These are phyloP conservation scores for Agrochola lota DNA, from an alignment of 2,888 invertebrate species.

Conservation along the genomic window DNA sequence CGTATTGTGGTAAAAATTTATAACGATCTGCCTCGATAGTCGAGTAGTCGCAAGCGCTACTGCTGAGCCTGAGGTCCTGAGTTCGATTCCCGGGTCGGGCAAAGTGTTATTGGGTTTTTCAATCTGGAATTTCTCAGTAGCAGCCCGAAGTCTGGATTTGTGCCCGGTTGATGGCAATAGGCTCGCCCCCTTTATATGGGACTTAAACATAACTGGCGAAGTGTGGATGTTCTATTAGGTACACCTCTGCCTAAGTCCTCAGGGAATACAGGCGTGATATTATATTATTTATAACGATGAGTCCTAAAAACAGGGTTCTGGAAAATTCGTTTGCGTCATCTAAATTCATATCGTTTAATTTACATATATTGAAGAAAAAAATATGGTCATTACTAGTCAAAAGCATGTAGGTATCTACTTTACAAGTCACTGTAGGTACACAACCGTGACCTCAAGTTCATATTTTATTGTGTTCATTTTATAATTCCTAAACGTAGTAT, in stretches of 20 bases:
- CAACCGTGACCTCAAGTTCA: not conserved
- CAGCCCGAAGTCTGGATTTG: not conserved
- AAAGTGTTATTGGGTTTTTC: not conserved
- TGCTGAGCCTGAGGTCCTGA: not conserved
- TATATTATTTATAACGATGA: not conserved
- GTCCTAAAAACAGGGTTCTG: not conserved
- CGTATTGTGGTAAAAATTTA: not conserved
- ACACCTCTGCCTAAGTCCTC: not conserved
- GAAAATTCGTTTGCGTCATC: not conserved
- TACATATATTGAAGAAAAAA: not conserved
- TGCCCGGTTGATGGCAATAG: not conserved
- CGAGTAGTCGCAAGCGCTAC: not conserved
- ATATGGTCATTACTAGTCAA: not conserved
- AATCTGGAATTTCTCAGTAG: not conserved
- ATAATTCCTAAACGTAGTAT: not conserved
- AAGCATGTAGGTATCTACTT: too few species aligned
- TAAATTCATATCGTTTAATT: not conserved
- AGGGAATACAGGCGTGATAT: not conserved
- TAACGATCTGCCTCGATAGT: not conserved
- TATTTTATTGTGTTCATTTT: not conserved
- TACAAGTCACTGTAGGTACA: not conserved
- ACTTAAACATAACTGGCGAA: not conserved
- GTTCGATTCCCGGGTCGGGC: not conserved
- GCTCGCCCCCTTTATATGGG: not conserved
- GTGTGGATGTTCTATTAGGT: not conserved